These are phyloP conservation scores for Ceyx erithaca DNA, from an alignment of 2,797 vertebrate genomes.

Conservation along the genomic window DNA sequence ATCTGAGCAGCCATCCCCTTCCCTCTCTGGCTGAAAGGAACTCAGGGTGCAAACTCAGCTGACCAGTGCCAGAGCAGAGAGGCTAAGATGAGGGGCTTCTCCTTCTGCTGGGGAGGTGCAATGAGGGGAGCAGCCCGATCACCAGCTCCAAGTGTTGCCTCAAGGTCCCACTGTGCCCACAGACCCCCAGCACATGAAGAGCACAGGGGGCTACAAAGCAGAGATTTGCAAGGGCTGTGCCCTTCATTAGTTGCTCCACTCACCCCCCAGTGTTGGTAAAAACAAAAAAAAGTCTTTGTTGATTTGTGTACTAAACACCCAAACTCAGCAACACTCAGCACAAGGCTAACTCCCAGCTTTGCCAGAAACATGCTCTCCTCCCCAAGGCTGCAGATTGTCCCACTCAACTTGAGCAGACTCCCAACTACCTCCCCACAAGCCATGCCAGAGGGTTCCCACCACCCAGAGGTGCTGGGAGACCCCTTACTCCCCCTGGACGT, in stretches of 20 bases:
- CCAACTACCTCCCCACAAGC: background rate
- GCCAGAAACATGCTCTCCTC: rapidly evolving
- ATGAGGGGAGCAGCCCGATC: background rate
- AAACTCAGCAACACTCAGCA: background rate
- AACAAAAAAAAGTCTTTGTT: background rate
- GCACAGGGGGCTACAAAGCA: rapidly evolving
- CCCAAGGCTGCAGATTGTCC: background rate
- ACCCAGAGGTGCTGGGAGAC: background rate
- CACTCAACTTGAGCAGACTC: background rate
- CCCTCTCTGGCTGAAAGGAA: background rate
- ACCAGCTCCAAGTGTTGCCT: rapidly evolving
- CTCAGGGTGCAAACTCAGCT: rapidly evolving
- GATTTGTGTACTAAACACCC: background rate
- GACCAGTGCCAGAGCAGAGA: background rate
- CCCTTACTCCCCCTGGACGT: background rate
- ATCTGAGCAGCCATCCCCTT: background rate
- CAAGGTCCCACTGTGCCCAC: background rate
- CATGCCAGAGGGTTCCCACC: rapidly evolving
- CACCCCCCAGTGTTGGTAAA: rapidly evolving
- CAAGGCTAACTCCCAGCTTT: background rate
- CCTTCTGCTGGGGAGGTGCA: background rate
- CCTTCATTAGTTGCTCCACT: rapidly evolving
- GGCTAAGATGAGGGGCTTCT: background rate
- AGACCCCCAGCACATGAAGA: too few relatives aligned
- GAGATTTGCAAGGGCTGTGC: rapidly evolving